Conservation (phyloP, 2,113 vertebrate species). For the Myotis yumanensis region DNA sequence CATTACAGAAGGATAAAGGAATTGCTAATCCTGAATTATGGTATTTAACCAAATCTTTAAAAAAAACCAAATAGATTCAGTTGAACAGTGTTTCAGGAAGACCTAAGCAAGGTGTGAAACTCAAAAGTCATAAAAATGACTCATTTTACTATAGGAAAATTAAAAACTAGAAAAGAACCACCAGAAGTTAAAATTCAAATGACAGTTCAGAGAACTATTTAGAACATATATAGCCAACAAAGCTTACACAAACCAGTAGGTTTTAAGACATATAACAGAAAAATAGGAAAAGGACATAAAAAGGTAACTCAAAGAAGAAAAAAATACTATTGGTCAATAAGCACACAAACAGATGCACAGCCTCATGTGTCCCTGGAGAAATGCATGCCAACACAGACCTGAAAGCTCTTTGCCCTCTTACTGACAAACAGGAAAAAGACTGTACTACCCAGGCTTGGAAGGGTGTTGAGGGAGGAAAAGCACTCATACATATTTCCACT, state of each 20-base stretch:
- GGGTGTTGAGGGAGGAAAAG: background rate
- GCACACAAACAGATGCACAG: background rate
- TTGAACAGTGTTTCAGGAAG: background rate
- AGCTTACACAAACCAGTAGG: background rate
- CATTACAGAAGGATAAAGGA: background rate
- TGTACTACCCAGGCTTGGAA: background rate
- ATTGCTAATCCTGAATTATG: background rate
- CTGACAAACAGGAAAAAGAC: background rate
- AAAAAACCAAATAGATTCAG: background rate
- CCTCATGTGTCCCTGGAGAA: background rate
- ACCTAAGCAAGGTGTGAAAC: background rate
- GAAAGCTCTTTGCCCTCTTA: background rate
- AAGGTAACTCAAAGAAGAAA: background rate
- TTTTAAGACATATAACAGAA: background rate
- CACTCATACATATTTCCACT: background rate
- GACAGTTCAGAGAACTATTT: background rate
- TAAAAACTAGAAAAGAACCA: background rate
- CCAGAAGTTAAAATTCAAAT: constrained; percentile 10
- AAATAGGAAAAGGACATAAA: background rate
- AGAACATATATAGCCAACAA: background rate
- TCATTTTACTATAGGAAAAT: background rate
- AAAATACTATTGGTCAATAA: background rate
- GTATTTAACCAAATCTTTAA: background rate
- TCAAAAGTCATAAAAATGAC: background rate
- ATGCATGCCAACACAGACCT: background rate